phyloP scores from a whole-genome alignment of 2,888 invertebrate genomes.

The Ferdinandea cuprea region DNA sequence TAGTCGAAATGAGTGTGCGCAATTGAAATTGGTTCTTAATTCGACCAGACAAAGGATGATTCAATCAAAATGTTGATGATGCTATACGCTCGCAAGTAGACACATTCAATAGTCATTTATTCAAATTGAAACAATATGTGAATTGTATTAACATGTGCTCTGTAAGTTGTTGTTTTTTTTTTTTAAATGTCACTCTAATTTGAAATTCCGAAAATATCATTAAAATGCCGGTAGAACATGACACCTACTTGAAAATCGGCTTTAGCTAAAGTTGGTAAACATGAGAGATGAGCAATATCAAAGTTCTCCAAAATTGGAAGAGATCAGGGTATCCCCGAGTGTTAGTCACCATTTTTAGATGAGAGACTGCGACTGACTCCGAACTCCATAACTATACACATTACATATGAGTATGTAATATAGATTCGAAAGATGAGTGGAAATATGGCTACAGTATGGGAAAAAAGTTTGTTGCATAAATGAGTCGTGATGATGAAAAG shows the following conservation, averaged over 20 bases:
- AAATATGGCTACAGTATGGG: conserved; percentile 25
- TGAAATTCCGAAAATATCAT: conserved; percentile 61
- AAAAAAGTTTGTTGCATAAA: not conserved
- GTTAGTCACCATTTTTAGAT: conserved; percentile 54
- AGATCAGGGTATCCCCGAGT: conserved; percentile 66
- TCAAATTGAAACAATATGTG: conserved; percentile 3
- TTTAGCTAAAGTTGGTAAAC: conserved; percentile 23
- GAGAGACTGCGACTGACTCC: conserved; percentile 23
- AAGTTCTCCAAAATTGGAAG: conserved; percentile 56
- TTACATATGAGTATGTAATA: not conserved
- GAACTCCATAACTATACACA: conserved; percentile 24
- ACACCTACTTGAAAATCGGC: conserved; percentile 8
- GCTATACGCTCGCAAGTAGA: conserved; percentile 1
- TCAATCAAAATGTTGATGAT: conserved; percentile 46
- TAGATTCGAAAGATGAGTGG: conserved; percentile 1
- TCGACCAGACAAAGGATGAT: conserved; percentile 71
- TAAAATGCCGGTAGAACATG: conserved; percentile 32
- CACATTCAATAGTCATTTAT: conserved; percentile 6
- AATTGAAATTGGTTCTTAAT: conserved; percentile 53
- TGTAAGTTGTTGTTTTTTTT: too few species aligned
- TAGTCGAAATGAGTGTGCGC: conserved; percentile 59
- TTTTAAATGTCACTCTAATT: conserved; percentile 60
- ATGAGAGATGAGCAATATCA: conserved; percentile 26
- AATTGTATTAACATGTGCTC: conserved; percentile 59
- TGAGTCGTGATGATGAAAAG: not conserved